Conservation (phyloP, 2,113 vertebrate genomes). For the Zosterops borbonicus region DNA sequence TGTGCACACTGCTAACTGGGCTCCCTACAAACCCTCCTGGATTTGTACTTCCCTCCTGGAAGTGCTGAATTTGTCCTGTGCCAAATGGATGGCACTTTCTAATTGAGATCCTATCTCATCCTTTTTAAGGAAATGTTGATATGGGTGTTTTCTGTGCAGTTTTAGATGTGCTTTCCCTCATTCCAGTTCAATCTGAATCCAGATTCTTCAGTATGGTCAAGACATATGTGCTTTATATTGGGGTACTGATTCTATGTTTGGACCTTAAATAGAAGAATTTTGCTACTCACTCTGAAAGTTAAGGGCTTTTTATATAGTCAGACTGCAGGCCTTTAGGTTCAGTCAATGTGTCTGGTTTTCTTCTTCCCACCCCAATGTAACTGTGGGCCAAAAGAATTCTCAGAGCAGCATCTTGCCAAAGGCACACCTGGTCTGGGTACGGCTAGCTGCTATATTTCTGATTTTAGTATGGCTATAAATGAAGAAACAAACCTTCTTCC, state of each 20-base stretch:
- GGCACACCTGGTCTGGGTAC: not conserved
- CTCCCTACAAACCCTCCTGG: not conserved
- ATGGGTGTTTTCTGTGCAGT: not conserved
- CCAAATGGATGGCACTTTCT: not conserved
- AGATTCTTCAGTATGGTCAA: not conserved
- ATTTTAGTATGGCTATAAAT: not conserved
- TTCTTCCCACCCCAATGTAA: not conserved
- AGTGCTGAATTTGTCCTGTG: not conserved
- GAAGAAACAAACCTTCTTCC: not conserved
- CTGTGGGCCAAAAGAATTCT: not conserved
- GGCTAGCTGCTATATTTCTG: not conserved
- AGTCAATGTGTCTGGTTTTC: not conserved
- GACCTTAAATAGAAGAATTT: not conserved
- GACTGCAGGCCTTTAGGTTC: not conserved
- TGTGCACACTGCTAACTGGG: not conserved
- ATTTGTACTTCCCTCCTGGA: too few species aligned
- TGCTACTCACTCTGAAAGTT: not conserved
- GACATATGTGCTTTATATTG: rapidly evolving
- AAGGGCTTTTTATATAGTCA: not conserved
- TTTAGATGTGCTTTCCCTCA: not conserved
- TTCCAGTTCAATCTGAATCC: not conserved
- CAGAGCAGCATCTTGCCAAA: not conserved
- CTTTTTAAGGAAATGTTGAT: not conserved
- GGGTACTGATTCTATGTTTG: not conserved
- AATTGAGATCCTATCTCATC: not conserved